Evolutionary conservation across 2,113 vertebrate genomes (phyloP).

Genomic region (Piprites chloris): DNA sequence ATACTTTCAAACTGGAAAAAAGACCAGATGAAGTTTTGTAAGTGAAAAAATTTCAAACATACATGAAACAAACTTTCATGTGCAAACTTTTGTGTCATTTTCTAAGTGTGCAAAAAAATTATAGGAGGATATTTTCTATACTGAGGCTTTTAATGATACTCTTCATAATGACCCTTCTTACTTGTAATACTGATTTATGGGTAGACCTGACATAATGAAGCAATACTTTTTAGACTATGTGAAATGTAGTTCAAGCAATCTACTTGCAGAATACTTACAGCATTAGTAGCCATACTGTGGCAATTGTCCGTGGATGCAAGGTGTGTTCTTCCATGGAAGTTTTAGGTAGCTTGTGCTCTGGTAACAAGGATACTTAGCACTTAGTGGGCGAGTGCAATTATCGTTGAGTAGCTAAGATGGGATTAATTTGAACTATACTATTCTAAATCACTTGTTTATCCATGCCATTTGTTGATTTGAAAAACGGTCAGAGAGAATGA

Average conservation of each 20-base stretch:
- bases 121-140: neutral
- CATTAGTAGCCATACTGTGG: neutral
- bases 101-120: neutral
- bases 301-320: neutral
- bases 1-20: neutral
- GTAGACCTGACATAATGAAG: neutral
- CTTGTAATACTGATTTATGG: neutral
- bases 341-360: neutral
- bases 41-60: neutral
- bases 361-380: neutral
- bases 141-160: neutral
- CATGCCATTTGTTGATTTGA: neutral
- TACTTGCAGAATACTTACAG: neutral
- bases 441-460: neutral
- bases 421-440: neutral
- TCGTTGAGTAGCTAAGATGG: neutral
- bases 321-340: neutral
- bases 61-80: neutral
- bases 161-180: neutral
- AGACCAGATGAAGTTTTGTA: neutral
- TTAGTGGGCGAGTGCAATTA: fast-evolving
- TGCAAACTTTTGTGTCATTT: neutral
- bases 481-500: neutral
- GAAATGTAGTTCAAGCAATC: neutral
- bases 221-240: neutral